These are phyloP conservation scores for Acyrthosiphon pisum DNA, from an alignment of 1,140 invertebrate genomes.

Conservation along the genomic window DNA sequence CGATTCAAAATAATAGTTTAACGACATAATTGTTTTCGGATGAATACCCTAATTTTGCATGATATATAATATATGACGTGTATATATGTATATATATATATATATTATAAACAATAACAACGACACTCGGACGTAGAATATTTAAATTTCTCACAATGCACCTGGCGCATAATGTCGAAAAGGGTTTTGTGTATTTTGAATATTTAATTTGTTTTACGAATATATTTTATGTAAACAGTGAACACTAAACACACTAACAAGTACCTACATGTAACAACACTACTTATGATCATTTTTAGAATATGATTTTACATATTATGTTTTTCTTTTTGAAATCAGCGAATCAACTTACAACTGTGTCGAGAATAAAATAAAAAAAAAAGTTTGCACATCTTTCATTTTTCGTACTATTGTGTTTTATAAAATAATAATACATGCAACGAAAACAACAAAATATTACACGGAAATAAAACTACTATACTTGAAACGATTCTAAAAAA, in stretches of 20 bases:
- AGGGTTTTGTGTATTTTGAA: background rate
- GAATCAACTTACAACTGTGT: background rate
- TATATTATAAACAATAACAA: background rate
- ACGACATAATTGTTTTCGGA: background rate
- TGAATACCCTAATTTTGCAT: background rate
- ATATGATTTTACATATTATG: background rate
- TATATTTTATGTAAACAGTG: background rate
- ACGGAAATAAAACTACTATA: background rate
- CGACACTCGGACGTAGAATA: background rate
- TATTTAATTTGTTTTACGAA: background rate
- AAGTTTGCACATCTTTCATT: background rate
- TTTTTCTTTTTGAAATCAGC: background rate
- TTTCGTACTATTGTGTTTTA: background rate
- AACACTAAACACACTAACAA: background rate
- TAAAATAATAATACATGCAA: background rate
- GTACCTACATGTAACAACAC: background rate
- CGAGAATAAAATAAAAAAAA: background rate
- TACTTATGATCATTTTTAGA: background rate
- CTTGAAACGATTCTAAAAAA: background rate
- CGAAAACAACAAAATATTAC: background rate
- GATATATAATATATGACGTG: too few species aligned
- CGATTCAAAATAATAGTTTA: background rate
- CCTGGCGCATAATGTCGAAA: background rate
- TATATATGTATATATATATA: too few species aligned
- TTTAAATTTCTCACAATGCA: background rate